phyloP scores from a whole-genome alignment of 2,113 vertebrate species.

The Terrapene triunguis region DNA sequence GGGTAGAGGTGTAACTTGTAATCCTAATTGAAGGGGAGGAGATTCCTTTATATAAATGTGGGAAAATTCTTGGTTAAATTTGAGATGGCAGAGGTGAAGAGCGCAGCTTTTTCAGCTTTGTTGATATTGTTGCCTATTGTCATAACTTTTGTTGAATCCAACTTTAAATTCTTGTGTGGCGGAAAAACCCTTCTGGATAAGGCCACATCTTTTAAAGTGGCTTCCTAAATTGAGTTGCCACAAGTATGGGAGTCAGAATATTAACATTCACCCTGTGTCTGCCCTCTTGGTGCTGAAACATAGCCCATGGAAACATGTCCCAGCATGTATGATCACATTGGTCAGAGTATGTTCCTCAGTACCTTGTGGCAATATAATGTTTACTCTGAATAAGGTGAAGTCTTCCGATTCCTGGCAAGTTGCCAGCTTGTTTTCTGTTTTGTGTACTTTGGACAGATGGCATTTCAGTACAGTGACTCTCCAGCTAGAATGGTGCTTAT shows the following conservation, averaged over 20 bases:
- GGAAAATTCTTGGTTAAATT: background rate
- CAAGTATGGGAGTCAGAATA: fast-evolving
- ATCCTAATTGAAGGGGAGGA: background rate
- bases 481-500: background rate
- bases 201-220: background rate
- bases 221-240: background rate
- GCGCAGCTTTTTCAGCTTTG: background rate
- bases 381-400: background rate
- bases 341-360: background rate
- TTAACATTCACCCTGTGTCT: fast-evolving
- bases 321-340: fast-evolving
- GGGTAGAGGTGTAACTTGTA: background rate
- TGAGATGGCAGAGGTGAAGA: background rate
- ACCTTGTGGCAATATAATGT: background rate
- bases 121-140: background rate
- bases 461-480: background rate
- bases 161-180: background rate
- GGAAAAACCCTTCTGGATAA: background rate
- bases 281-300: background rate
- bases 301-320: fast-evolving
- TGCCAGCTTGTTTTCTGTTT: slow-evolving; percentile 31
- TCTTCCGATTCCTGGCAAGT: background rate
- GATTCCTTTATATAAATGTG: background rate
- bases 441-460: background rate
- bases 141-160: background rate